Base-by-base conservation (phyloP, 2,888 invertebrate genomes). In the Oxycera nigricornis region DNA sequence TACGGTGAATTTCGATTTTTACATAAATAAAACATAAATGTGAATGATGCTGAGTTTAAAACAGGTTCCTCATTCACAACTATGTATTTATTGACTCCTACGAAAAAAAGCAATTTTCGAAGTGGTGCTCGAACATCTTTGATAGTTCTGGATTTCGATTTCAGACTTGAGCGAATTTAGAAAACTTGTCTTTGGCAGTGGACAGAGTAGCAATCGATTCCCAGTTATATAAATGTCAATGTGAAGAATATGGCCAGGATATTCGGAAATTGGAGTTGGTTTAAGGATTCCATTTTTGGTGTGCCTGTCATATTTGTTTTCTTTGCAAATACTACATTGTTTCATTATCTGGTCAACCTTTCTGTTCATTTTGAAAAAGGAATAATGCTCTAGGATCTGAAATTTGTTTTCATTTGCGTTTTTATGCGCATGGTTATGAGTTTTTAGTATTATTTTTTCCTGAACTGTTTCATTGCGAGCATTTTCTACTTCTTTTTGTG, bases 281-380 rank as follows among this genome's bases (percentile, higher is more conserved):
- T 73, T 65, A 20, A 62, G 72, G 9, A 46, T 50, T 31, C 55
- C 72, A 73, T 31, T 24, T 65, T 74, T 1, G 78, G 77, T n/a
- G 46, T 75, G 74, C 22, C 76, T 73, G 50, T 77, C 67, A 30
- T 77, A 77, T 62, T 78, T 77, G 4, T 39, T 67, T 7, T 74
- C 73, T 17, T 20, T 50, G 50, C 73, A 59, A 1, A 28, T 59
- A 14, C 28, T 28, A 26, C 59, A 59, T 2, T 59, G 14, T 24
- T 9, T 2, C 2, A 59, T 28, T 2, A 59, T 17, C 20, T 59
- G 14, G 1, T 59, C 30, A 4, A 59, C 2, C 1, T 59, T 2
- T 11, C 30, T 26, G 3, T 20, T 2, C 6, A 59, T 2, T 2
- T 20, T 28, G 4, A 30, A 30, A 14, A 59, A 59, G 14, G n/a